A percentile compares a stretch with the other conserved stretches of the same genome.
Conservation (phyloP, 2,113 vertebrate species). For the Chrysochloris asiatica region DNA sequence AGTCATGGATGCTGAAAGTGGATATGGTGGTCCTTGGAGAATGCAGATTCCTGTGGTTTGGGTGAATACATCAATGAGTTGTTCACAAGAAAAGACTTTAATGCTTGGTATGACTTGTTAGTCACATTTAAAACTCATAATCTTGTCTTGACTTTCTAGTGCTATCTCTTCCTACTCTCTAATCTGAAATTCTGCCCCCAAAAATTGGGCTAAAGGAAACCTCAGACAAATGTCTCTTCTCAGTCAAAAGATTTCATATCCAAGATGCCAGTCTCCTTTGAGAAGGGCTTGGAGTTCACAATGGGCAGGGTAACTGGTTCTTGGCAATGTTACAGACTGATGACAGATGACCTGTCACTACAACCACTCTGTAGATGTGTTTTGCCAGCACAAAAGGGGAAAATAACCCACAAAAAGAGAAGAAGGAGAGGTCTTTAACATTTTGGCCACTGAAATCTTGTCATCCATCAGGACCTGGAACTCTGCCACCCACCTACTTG, state of each 20-base stretch:
- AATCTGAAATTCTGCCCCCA: conserved; percentile 27
- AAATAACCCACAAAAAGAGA: conserved; percentile 33
- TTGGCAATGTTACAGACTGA: conserved; percentile 34
- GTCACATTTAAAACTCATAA: neutral
- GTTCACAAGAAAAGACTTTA: neutral
- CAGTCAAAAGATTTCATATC: neutral
- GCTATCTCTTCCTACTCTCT: neutral
- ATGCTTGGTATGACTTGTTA: neutral
- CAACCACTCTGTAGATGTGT: conserved; percentile 63
- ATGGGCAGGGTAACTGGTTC: neutral
- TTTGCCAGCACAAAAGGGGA: conserved; percentile 65
- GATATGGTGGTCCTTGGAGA: neutral
- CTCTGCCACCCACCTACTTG: conserved; percentile 73
- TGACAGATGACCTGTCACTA: conserved; percentile 68
- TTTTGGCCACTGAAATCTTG: conserved; percentile 76
- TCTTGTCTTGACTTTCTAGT: neutral
- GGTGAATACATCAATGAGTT: neutral
- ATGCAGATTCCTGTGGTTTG: neutral
- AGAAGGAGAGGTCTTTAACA: conserved; percentile 73
- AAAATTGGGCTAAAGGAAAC: conserved; percentile 34
- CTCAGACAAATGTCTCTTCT: conserved; percentile 10
- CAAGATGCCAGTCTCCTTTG: neutral
- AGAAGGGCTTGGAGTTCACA: neutral
- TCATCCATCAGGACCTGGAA: conserved; percentile 77
- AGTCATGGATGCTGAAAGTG: neutral